phyloP scores from a whole-genome alignment of 2,797 vertebrate species.

The Rhinoraja longicauda region DNA sequence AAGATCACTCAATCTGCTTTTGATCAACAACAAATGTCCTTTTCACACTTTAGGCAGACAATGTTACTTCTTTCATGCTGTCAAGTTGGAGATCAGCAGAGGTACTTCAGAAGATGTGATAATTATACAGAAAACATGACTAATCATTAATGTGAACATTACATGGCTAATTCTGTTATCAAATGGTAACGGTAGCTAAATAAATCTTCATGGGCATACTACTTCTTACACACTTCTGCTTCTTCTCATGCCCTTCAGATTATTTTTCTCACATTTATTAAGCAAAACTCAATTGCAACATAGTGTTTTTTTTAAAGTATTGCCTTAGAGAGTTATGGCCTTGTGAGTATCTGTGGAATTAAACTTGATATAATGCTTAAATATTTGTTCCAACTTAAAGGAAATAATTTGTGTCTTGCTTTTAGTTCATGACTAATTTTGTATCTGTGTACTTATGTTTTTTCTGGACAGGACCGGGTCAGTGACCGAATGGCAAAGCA shows the following conservation, averaged over 20 bases:
- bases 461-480: background rate
- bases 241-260: constrained; percentile 20
- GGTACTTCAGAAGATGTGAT: constrained; percentile 18
- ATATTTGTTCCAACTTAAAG: background rate
- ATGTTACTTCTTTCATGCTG: background rate
- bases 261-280: constrained; percentile 22
- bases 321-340: constrained; percentile 1
- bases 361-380: background rate
- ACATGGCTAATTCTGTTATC: background rate
- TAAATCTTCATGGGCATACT: constrained; percentile 3
- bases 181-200: constrained; percentile 4
- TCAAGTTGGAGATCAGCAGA: background rate
- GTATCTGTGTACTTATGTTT: background rate
- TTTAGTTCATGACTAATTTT: background rate
- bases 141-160: constrained; percentile 12
- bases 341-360: constrained; percentile 4
- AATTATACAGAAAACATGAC: constrained; percentile 5
- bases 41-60: constrained; percentile 23
- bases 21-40: constrained; percentile 12
- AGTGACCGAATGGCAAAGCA: background rate
- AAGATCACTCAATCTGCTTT: background rate
- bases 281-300: constrained; percentile 5
- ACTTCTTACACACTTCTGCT: background rate
- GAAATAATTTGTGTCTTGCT: background rate
- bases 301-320: constrained; percentile 1